phyloP scores from a whole-genome alignment of 2,113 vertebrate genomes.

The Ceyx margarethae region DNA sequence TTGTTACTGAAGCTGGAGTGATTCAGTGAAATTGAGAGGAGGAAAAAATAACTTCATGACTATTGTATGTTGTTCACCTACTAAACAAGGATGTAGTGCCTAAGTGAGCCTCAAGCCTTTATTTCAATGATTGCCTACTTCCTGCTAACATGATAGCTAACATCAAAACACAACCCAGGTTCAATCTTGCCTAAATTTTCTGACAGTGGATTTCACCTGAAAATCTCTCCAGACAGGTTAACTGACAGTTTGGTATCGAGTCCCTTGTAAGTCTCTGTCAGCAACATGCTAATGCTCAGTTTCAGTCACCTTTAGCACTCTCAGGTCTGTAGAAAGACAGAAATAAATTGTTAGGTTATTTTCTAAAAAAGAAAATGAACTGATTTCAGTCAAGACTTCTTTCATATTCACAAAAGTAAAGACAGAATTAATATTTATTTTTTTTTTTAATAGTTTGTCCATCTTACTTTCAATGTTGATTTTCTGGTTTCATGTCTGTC shows the following conservation, averaged over 20 bases:
- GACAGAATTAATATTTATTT: background rate
- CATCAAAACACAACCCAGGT: background rate
- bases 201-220: background rate
- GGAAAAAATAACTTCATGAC: background rate
- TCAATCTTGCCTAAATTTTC: background rate
- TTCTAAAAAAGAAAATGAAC: background rate
- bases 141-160: background rate
- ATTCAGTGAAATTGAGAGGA: background rate
- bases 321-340: background rate
- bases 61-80: background rate
- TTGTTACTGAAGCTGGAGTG: background rate
- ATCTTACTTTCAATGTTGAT: background rate
- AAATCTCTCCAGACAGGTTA: background rate
- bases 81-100: background rate
- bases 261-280: background rate
- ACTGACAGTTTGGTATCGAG: background rate
- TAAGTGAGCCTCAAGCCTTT: background rate
- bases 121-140: background rate
- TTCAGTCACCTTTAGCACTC: background rate
- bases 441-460: background rate
- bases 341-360: background rate
- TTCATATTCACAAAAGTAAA: background rate
- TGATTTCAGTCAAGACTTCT: background rate
- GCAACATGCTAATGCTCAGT: background rate
- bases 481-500: background rate